Conservation (phyloP, 53 echinoderm and acorn worm species). For the Hippasteria phrygiana region DNA sequence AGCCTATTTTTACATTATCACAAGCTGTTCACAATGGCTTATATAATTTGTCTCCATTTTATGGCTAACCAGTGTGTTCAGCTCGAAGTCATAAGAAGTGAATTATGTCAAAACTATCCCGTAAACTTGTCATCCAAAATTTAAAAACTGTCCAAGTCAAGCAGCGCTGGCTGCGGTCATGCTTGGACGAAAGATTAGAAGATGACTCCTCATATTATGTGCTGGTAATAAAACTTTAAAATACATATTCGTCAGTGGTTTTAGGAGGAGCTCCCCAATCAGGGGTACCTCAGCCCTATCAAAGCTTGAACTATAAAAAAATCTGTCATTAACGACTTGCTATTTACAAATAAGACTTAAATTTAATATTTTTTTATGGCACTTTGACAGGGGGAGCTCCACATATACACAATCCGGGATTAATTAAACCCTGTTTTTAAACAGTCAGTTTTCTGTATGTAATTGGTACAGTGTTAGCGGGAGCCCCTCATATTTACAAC, state of each 20-base stretch:
- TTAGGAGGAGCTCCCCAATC: not conserved
- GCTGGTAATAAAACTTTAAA: conserved; percentile 4
- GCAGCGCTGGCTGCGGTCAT: too few species aligned
- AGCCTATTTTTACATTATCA: too few species aligned
- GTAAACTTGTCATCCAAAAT: not conserved
- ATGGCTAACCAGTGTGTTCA: too few species aligned
- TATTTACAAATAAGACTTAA: conserved; percentile 35
- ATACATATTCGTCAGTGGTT: not conserved
- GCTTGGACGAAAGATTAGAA: not conserved
- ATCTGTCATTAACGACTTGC: conserved; percentile 19
- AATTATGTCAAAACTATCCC: too few species aligned
- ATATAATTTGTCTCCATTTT: too few species aligned
- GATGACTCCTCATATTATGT: not conserved
- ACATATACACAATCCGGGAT: not conserved
- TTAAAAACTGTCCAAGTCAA: too few species aligned
- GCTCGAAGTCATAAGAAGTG: too few species aligned
- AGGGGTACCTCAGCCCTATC: not conserved
- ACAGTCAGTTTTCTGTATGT: not conserved
- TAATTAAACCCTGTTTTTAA: not conserved
- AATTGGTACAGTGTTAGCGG: conserved; percentile 9
- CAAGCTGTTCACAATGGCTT: too few species aligned
- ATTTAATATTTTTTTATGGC: conserved; percentile 31
- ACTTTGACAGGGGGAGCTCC: conserved; percentile 45
- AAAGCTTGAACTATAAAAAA: conserved; percentile 9
- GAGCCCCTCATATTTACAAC: conserved; percentile 54